phyloP scores from a whole-genome alignment of 2,797 vertebrate genomes.

The Cheracebus regulus region DNA sequence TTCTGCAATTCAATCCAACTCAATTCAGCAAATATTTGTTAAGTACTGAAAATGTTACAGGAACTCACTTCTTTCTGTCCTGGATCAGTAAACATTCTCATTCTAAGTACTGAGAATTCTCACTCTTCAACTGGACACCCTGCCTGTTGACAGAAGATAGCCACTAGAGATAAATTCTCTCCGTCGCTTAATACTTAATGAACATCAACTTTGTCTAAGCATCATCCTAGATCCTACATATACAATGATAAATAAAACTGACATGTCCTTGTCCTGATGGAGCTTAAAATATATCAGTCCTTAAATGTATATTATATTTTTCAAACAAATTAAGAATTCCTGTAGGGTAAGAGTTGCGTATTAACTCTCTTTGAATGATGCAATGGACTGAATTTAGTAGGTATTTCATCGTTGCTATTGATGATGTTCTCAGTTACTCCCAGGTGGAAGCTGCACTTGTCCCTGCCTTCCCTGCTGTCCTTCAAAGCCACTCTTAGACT shows the following conservation, averaged over 20 bases:
- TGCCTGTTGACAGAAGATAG: background rate
- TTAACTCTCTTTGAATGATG: constrained; percentile 12
- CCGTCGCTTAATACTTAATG: background rate
- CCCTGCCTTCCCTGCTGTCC: background rate
- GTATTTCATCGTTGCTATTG: background rate
- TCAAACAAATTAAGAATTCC: background rate
- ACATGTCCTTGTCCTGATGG: background rate
- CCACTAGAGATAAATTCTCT: background rate
- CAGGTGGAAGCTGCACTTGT: background rate
- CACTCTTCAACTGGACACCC: background rate
- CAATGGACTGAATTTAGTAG: background rate
- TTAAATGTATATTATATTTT: background rate
- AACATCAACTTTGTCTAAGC: background rate
- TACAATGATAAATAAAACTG: background rate
- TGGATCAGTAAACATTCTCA: background rate
- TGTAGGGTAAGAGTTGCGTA: background rate
- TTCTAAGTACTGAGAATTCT: background rate
- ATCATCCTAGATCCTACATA: background rate
- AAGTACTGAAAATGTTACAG: background rate
- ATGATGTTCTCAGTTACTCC: background rate
- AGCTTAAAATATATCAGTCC: background rate
- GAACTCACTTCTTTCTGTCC: background rate
- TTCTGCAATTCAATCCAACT: background rate
- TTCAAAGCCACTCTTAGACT: background rate
- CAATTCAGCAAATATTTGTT: constrained; percentile 22